Evolutionary conservation across 2,797 vertebrate genomes (phyloP), one percentile per base, ranked within the genome.

Genomic region (Novumbra hubbsi): DNA sequence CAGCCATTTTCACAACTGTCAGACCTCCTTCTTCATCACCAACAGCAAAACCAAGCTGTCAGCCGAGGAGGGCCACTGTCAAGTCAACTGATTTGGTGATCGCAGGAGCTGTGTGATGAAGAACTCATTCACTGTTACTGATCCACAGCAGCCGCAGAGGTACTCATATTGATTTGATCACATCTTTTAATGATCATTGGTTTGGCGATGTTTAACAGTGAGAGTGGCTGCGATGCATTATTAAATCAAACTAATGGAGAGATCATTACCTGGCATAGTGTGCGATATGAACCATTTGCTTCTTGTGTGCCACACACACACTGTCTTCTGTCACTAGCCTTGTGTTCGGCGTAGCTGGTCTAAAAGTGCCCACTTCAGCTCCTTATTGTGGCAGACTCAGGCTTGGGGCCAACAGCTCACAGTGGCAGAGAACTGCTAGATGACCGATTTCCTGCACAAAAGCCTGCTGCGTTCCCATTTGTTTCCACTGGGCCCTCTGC

Each of bases 351-450:
- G 76, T 72, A 84, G 88, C 84, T 72, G 81, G 78, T 87, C 81
- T 85, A 83, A 90, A 91, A 92, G 84, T 86, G 84, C 84, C 84
- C 87, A 88, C 88, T 91, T 90, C 87, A 92, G 89, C 87, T 90
- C 73, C 81, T 84, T 72, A 15, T 82, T 84, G 86, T 88, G 72
- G 75, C 82, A 83, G 83, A 78, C 81, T 83, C 73, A 84, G 88
- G 90, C 89, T 63, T 12, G 4, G 41, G 66, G 92, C 88, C 88
- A 91, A 76, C 45, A 73, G 82, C 81, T 88, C 86, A 86, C 81
- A 86, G 76, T 76, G 73, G 38, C 34, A 52, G 49, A 77, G 55
- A 32, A 70, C 55, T 27, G 52, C 60, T 19, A 30, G 60, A 48
- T 11, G 16, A 38, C 55, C 57, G 19, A 28, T 34, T 34, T 34